Conservation (phyloP, 2,113 vertebrate genomes). For the Ailurus styani region DNA sequence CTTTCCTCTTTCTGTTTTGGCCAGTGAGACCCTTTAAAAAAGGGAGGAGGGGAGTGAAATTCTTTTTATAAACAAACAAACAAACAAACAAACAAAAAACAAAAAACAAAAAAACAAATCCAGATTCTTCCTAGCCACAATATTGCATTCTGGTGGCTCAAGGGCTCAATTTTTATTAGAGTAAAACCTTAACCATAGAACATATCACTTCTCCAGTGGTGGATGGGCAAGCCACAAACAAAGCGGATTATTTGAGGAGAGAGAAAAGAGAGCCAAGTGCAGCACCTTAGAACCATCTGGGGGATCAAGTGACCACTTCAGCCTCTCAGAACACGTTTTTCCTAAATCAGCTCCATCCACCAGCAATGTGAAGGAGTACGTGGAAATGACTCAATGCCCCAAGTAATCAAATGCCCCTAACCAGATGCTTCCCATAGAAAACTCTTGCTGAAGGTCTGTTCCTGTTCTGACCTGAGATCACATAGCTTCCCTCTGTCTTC, state of each 20-base stretch:
- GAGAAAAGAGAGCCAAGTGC: background rate
- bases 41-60: background rate
- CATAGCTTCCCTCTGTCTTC: background rate
- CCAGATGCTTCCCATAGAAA: background rate
- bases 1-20: conserved; percentile 20
- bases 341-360: background rate
- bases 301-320: background rate
- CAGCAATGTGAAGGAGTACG: background rate
- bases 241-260: background rate
- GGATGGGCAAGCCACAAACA: background rate
- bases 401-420: background rate
- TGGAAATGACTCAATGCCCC: background rate
- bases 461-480: background rate
- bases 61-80: background rate
- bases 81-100: background rate
- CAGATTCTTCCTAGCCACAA: background rate
- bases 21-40: background rate
- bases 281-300: background rate
- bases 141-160: background rate
- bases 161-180: background rate
- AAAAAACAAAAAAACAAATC: too few relatives aligned
- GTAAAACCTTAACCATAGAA: background rate
- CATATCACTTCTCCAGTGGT: background rate
- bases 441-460: background rate
- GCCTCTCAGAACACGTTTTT: background rate